These are phyloP conservation scores for Rhagophthalmus giganteus DNA, from an alignment of 2,888 invertebrate genomes.

Conservation along the genomic window DNA sequence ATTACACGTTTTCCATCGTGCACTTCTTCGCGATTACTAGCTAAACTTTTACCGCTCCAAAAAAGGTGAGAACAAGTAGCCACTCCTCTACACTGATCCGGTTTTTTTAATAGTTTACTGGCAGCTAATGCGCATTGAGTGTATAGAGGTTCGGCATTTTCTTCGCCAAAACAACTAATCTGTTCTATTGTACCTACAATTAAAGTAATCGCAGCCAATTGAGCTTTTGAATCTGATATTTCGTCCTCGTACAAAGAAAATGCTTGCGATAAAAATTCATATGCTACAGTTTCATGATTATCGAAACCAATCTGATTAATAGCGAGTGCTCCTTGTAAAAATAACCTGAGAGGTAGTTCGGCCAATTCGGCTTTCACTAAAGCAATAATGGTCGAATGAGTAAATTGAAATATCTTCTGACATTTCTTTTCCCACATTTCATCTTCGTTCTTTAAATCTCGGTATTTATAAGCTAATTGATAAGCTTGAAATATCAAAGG, in stretches of 20 bases:
- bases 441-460: slow-evolving; percentile 78
- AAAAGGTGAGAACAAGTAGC: slow-evolving; percentile 94
- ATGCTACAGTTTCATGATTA: slow-evolving; percentile 95
- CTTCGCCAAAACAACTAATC: slow-evolving; percentile 92
- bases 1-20: slow-evolving; percentile 89
- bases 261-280: slow-evolving; percentile 95
- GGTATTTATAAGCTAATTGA: slow-evolving; percentile 82
- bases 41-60: slow-evolving; percentile 82
- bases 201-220: slow-evolving; percentile 92
- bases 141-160: slow-evolving; percentile 94
- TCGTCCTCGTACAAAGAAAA: slow-evolving; percentile 98
- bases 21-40: slow-evolving; percentile 61
- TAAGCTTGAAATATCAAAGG: slow-evolving; percentile 94
- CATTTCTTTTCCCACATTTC: slow-evolving; percentile 99
- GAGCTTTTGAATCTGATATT: slow-evolving; percentile 95
- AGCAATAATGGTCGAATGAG: slow-evolving; percentile 92
- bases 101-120: slow-evolving; percentile 93
- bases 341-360: slow-evolving; percentile 89
- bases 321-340: slow-evolving; percentile 93
- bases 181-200: slow-evolving; percentile 95
- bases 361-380: slow-evolving; percentile 94
- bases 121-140: slow-evolving; percentile 96
- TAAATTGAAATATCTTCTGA: slow-evolving; percentile 97
- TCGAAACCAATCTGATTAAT: slow-evolving; percentile 91
- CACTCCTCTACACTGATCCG: slow-evolving; percentile 96